Evolutionary conservation across 1,140 invertebrate genomes (phyloP).

Genomic region (Lineus longissimus): DNA sequence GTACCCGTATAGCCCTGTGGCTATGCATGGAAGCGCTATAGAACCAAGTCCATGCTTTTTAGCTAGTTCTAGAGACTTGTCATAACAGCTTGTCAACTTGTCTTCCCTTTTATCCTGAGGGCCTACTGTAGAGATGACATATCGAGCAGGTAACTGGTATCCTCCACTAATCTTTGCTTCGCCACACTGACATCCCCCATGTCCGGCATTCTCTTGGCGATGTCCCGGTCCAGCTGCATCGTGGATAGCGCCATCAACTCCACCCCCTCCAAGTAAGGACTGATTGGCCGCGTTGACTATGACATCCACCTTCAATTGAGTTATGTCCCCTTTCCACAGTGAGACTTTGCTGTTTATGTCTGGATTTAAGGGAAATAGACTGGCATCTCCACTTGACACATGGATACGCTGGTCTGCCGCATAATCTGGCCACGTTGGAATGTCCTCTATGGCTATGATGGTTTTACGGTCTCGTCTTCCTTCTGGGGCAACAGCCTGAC

Average conservation of each 20-base stretch:
- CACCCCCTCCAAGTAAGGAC: slow-evolving; percentile 73
- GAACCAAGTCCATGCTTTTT: too few relatives aligned
- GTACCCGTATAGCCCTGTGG: too few relatives aligned
- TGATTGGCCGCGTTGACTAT: slow-evolving; percentile 91
- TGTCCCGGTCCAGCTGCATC: neutral
- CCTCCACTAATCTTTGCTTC: neutral
- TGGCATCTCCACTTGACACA: slow-evolving; percentile 1
- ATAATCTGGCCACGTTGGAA: slow-evolving; percentile 61
- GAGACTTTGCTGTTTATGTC: slow-evolving; percentile 43
- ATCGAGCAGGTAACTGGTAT: neutral
- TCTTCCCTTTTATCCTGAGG: too few relatives aligned
- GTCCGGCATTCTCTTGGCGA: neutral
- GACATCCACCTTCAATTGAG: slow-evolving; percentile 77
- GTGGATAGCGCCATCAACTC: slow-evolving; percentile 51
- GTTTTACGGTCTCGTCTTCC: slow-evolving; percentile 16
- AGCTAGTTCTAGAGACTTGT: too few relatives aligned
- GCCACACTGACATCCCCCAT: too few relatives aligned
- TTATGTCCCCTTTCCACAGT: slow-evolving; percentile 71
- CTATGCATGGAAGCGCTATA: too few relatives aligned
- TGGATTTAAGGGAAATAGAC: slow-evolving; percentile 19
- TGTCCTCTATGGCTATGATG: slow-evolving; percentile 53
- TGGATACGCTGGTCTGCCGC: slow-evolving; percentile 6
- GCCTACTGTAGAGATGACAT: neutral
- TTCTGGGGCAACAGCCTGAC: too few relatives aligned
- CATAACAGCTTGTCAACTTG: too few relatives aligned